Percentiles rank a stretch among this genome's conserved stretches.
phyloP scores from a whole-genome alignment of 2,113 vertebrate species.

The Microcebus jonahi region DNA sequence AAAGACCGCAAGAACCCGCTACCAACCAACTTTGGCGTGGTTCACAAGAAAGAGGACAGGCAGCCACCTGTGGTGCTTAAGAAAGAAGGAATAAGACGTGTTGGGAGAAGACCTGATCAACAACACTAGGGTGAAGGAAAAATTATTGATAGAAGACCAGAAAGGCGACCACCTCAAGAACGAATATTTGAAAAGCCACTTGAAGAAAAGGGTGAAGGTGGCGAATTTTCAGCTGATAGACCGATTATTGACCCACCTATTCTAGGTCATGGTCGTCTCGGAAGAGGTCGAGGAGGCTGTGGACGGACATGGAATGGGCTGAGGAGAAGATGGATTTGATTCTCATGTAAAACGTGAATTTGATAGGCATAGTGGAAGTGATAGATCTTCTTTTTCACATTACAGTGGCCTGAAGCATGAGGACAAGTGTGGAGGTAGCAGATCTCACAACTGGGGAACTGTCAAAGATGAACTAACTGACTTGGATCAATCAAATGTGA shows the following conservation, averaged over 20 bases:
- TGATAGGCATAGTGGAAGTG: constrained; percentile 98
- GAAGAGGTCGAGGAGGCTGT: constrained; percentile 92
- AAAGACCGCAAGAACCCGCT: constrained; percentile 90
- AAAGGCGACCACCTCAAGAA: constrained; percentile 95
- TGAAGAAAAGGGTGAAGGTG: constrained; percentile 96
- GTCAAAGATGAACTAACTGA: constrained; percentile 98
- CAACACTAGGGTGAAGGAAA: constrained; percentile 94
- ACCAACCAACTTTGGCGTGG: constrained; percentile 70
- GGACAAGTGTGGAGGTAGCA: constrained; percentile 97
- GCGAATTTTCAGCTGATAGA: constrained; percentile 97
- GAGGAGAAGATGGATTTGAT: constrained; percentile 94
- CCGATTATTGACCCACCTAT: constrained; percentile 92
- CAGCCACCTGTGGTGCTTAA: constrained; percentile 90
- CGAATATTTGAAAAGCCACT: constrained; percentile 94
- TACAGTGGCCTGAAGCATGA: constrained; percentile 98
- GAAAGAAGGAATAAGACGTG: constrained; percentile 95
- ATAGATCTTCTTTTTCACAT: constrained; percentile 94
- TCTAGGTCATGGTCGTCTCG: constrained; percentile 93
- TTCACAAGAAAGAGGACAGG: constrained; percentile 89
- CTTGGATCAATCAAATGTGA: constrained; percentile 95
- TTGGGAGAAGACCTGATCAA: constrained; percentile 96
- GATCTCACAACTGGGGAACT: constrained; percentile 99
- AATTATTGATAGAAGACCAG: constrained; percentile 92
- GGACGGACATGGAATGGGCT: constrained; percentile 96
- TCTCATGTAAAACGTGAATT: constrained; percentile 98